Evolutionary conservation across 2,888 invertebrate genomes (phyloP).

Genomic region (Chironomus tentans): DNA sequence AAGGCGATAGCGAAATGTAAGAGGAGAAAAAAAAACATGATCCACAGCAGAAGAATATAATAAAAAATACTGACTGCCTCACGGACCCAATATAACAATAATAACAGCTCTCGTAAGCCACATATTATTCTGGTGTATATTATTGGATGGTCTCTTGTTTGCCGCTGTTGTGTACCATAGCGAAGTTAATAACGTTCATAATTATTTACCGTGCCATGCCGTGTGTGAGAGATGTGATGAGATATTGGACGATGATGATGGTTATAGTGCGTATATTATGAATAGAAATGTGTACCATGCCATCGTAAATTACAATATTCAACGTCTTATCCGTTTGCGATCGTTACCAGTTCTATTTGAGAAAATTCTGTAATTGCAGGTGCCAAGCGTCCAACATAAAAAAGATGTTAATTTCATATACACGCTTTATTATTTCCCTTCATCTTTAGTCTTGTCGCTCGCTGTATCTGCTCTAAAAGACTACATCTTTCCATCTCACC

Average conservation of each 20-base stretch:
- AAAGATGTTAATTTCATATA: constrained; percentile 15
- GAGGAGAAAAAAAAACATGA: background rate
- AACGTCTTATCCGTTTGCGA: constrained; percentile 3
- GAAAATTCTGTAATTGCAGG: constrained; percentile 23
- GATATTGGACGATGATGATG: constrained; percentile 19
- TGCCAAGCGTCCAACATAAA: background rate
- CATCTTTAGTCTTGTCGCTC: background rate
- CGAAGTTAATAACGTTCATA: constrained; percentile 5
- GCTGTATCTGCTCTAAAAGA: no score
- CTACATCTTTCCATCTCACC: background rate
- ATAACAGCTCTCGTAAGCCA: background rate
- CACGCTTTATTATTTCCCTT: background rate
- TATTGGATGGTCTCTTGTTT: background rate
- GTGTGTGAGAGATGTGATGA: background rate
- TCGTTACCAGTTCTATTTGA: constrained; percentile 19
- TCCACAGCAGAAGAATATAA: no score
- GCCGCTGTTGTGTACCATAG: background rate
- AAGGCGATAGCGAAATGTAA: background rate
- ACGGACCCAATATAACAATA: constrained; percentile 1
- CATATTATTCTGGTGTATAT: background rate
- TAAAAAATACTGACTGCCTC: background rate
- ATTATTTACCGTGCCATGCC: constrained; percentile 1
- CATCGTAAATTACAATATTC: constrained; percentile 16
- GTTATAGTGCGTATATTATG: background rate
- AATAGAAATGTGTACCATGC: background rate